A percentile compares a stretch with the other conserved stretches of the same genome.
Conservation (phyloP, 2,888 invertebrate species). For the Eupithecia subfuscata region DNA sequence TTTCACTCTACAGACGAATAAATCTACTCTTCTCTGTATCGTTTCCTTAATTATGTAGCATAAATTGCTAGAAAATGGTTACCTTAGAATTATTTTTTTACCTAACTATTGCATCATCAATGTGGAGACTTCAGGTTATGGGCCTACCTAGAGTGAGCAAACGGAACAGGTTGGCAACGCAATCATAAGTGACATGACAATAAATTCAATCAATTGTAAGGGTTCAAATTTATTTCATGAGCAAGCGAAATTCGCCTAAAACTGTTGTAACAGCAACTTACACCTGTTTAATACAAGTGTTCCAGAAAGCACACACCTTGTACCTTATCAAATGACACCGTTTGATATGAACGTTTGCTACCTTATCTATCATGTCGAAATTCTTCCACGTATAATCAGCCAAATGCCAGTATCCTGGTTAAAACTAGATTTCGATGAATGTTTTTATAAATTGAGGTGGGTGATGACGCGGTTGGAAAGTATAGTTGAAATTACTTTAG, state of each 20-base stretch:
- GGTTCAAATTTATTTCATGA: not conserved
- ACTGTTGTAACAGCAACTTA: conserved; percentile 26
- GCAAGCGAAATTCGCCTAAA: conserved; percentile 1
- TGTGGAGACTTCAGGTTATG: not conserved
- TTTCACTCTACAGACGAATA: conserved; percentile 45
- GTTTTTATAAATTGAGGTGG: not conserved
- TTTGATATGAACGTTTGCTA: conserved; percentile 77
- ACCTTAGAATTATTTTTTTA: not conserved
- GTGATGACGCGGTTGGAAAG: not conserved
- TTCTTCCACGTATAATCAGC: conserved; percentile 74
- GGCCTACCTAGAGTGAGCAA: not conserved
- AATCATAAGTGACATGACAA: not conserved
- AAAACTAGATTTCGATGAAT: conserved; percentile 20
- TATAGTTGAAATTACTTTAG: not conserved
- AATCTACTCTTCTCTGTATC: conserved; percentile 34
- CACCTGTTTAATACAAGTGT: conserved; percentile 53
- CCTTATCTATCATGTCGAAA: conserved; percentile 82
- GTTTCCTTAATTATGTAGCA: conserved; percentile 21
- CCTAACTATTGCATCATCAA: not conserved
- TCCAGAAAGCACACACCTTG: conserved; percentile 76
- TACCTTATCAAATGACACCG: conserved; percentile 81
- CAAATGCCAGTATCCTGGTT: conserved; percentile 54
- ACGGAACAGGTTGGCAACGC: not conserved
- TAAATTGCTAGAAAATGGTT: conserved; percentile 14
- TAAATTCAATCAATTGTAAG: not conserved